Base-by-base conservation (phyloP, 1,140 invertebrate species). In the Nasonia longicornis region DNA sequence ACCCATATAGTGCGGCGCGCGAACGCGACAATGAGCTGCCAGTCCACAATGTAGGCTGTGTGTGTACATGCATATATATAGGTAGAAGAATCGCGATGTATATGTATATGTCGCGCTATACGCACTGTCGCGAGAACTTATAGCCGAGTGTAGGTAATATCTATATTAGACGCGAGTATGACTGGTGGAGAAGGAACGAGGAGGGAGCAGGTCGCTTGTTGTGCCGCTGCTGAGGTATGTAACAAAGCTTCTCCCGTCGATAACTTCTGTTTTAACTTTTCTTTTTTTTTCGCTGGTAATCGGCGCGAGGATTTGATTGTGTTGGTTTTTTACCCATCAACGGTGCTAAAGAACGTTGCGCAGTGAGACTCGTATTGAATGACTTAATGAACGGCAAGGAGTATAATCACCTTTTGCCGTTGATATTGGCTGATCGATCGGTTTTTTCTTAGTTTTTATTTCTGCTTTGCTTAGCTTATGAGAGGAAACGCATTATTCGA, bases 1-100 rank as follows among this genome's bases (percentile, higher is more conserved):
- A 52, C 12, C 16, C 4, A 10, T 35, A 35, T 52, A 14, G 48
- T 10, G 52, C 85, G 82, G 16, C 83, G 84, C 85, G 85, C 86
- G 83, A 81, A 78, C 83, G 82, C 85, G 79, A 89, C 87, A 87
- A 86, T 89, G 87, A 87, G 85, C 86, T 86, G 83, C 86, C 85
- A 88, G 88, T 83, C 87, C 88, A 89, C 88, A 89, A 87, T 89
- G 86, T 86, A 84, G 31, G 31, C 31, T 58, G 3, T 16, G 14
- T 16, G 12, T 16, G 3, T 16, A 4, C 2, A 16, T 48, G 2
- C 14, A 2, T 48, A 4, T 48, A 16, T 48, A 48, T 48, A 16
- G 16, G 16, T 58, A 20, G 16, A 58, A 20, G 80, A 77, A 80
- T 80, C 80, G 48, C 81, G 79, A 20, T 52, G 12, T 0, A 4